Evolutionary conservation across 2,888 invertebrate genomes (phyloP), one percentile per base, ranked within the genome.

Genomic region (Eledona agricola): DNA sequence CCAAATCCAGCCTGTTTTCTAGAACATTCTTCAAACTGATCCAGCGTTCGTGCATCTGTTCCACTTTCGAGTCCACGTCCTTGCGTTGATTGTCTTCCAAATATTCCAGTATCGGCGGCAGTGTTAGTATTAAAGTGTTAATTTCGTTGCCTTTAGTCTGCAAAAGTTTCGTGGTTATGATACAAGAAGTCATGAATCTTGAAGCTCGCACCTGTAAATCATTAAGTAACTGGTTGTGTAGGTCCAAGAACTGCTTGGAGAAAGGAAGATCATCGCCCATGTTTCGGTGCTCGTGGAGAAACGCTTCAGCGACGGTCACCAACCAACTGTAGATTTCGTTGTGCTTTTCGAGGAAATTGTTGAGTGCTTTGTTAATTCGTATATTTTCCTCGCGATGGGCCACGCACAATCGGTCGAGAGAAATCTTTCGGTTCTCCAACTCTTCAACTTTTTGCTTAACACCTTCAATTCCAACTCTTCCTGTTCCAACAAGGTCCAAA

Each of bases 291-390:
- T 86, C 84, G 64, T 85, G 83, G 29, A 92, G 77, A 69, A 89
- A 89, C 35, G 84, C 81, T 66, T 89, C 88, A 0, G 86, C 88
- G 15, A 88, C 85, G 43, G 85, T 85, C 13, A 83, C 80, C 40
- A 91, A 70, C 90, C 91, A 92, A n/a, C 81, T 81, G 55, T 86
- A 81, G 19, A 91, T 74, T 71, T 83, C 82, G 59, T 85, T 85
- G 69, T 87, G 86, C 67, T 83, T 84, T 32, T 86, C 83, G 13
- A 86, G 77, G 76, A 90, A 90, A 40, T 80, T 79, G 46, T 82
- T 82, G 7, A 88, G 77, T n/a, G 85, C 84, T 60, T 83, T 80
- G 46, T 86, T 84, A n/a, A 87, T 81, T 61, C 85, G 80, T 34
- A 86, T 77, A 62, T 86, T 87, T 69, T 87, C 86, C 67, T 87